Base-by-base conservation (phyloP, 2,113 vertebrate genomes). In the Bos javanicus region DNA sequence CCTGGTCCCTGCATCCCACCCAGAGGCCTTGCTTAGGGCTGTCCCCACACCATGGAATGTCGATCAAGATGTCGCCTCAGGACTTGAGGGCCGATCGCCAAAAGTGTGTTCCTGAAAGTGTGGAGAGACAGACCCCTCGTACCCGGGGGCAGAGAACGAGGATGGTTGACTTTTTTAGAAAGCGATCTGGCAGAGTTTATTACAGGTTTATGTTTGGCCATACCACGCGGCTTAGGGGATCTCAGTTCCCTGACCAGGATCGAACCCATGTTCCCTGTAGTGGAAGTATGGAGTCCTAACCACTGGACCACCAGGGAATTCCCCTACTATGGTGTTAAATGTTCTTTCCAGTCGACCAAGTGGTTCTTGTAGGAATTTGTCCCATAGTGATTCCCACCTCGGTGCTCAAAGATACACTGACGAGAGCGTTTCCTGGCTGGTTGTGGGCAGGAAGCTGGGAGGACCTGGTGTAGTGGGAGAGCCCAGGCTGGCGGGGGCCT, bases 401-500 rank as follows among this genome's bases (percentile, higher is more conserved):
- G 1, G 86, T 26, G 86, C 60, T 50, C 23, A 6, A 1, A 48
- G 80, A 7, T 6, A 28, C 10, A 2, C 33, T 48, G 46, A 19
- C 0, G 2, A 30, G 76, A 39, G 12, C 2, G 0, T 50, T 39
- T 59, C 4, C 52, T 67, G 84, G 8, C 16, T n/a, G 26, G 33
- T 2, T 48, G 23, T 74, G 15, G 39, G n/a, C 25, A 2, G 86
- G 57, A 17, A 50, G 23, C 54, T 14, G 30, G 52, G 30, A 33
- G 7, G 14, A 36, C 46, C 59, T 56, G 84, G 19, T 15, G 30
- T 16, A 2, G 67, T 5, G 39, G 28, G 48, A 56, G 80, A 30
- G 57, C 78, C 48, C 0, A 2, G 12, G 1, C 14, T 2, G 19
- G 64, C 2, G 0, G n/a, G 56, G 56, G 26, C 28, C 36, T 2